Percentiles rank a stretch among this genome's conserved stretches.
Evolutionary conservation across 2,113 vertebrate species (phyloP).

Genomic region (Hippocampus guttulatus): DNA sequence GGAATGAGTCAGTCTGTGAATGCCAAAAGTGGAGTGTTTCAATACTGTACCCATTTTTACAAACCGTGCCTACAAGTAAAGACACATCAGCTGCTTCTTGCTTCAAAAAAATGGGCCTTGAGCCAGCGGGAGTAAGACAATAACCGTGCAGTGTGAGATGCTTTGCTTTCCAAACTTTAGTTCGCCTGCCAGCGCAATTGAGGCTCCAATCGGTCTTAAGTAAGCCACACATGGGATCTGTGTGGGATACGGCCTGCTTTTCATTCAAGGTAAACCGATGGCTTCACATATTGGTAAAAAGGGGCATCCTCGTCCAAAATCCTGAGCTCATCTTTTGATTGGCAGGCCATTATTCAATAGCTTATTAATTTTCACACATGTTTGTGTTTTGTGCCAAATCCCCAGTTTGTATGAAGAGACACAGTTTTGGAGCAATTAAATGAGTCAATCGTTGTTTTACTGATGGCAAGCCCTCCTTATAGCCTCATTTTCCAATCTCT

Average conservation of each 20-base stretch:
- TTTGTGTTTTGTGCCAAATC: constrained; percentile 50
- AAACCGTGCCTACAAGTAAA: constrained; percentile 20
- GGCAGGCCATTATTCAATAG: constrained; percentile 60
- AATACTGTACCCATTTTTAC: constrained; percentile 16
- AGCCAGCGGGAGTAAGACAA: constrained; percentile 40
- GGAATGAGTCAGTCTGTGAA: constrained; percentile 12
- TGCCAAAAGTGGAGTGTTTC: constrained; percentile 11
- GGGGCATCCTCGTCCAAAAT: constrained; percentile 41
- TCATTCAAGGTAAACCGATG: constrained; percentile 66
- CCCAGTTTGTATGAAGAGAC: constrained; percentile 53
- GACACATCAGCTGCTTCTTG: constrained; percentile 21
- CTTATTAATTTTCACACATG: constrained; percentile 70
- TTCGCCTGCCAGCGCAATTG: constrained; percentile 47
- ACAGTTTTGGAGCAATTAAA: constrained; percentile 68
- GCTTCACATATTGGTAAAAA: constrained; percentile 59
- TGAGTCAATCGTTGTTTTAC: constrained; percentile 53
- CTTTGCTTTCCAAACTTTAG: constrained; percentile 38
- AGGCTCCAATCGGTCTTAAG: constrained; percentile 51
- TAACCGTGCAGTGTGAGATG: constrained; percentile 19
- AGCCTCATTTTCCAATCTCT: constrained; percentile 27
- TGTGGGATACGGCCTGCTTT: constrained; percentile 52
- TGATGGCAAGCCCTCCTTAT: constrained; percentile 30
- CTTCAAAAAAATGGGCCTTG: constrained; percentile 26
- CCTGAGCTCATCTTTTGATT: constrained; percentile 34
- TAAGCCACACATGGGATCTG: constrained; percentile 61